These are phyloP conservation scores for Melangyna quadrimaculata DNA, from an alignment of 2,888 invertebrate genomes.

Conservation along the genomic window DNA sequence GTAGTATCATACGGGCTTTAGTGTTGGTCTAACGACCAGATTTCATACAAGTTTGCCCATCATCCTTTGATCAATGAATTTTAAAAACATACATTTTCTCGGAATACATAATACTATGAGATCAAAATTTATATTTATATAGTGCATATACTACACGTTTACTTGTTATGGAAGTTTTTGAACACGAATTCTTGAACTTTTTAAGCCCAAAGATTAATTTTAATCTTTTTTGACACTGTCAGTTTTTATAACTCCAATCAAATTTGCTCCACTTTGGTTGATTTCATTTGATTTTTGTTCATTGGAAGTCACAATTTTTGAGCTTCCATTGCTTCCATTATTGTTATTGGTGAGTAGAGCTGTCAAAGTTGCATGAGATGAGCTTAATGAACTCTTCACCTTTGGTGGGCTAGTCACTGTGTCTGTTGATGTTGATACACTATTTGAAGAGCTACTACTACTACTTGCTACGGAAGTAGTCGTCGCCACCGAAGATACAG, in stretches of 20 bases:
- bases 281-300: conserved; percentile 41
- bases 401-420: conserved; percentile 69
- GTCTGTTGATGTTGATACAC: conserved; percentile 58
- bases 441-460: conserved; percentile 53
- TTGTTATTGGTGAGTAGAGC: conserved; percentile 79
- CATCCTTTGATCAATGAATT: too few species aligned
- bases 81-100: not conserved
- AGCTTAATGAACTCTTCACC: conserved; percentile 78
- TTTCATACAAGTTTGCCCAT: too few species aligned
- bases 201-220: not conserved
- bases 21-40: too few species aligned
- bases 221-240: conserved; percentile 12
- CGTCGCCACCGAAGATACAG: not conserved
- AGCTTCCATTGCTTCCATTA: conserved; percentile 13
- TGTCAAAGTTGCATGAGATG: conserved; percentile 80
- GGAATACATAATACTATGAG: not conserved
- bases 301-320: conserved; percentile 2
- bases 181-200: not conserved
- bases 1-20: too few species aligned
- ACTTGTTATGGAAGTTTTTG: not conserved
- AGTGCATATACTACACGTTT: not conserved
- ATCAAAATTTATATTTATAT: not conserved
- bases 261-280: not conserved
- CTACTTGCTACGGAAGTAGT: conserved; percentile 35
- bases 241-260: not conserved